phyloP scores from a whole-genome alignment of 2,888 invertebrate species.

The Nematopogon swammerdamellus region DNA sequence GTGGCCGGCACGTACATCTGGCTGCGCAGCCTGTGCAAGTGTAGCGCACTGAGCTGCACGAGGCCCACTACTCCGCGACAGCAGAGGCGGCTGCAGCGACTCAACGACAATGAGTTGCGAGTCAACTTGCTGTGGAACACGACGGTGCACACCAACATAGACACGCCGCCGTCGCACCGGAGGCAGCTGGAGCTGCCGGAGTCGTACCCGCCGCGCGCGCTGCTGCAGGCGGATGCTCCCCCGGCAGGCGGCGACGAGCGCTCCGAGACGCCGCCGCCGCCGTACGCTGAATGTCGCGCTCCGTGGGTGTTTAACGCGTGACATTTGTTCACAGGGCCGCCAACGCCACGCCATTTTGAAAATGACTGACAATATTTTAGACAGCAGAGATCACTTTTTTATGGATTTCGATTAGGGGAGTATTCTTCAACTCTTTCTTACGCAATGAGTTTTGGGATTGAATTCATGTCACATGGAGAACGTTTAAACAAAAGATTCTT shows the following conservation, averaged over 20 bases:
- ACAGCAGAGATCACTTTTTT: too few species aligned
- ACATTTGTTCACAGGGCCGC: too few species aligned
- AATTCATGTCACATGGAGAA: too few species aligned
- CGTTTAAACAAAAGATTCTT: too few species aligned
- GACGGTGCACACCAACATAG: constrained; percentile 30
- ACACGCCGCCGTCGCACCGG: constrained; percentile 38
- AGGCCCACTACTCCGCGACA: constrained; percentile 23
- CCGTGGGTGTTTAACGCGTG: background rate
- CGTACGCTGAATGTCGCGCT: constrained; percentile 35
- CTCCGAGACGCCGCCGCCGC: constrained; percentile 46
- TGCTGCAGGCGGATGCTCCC: constrained; percentile 22
- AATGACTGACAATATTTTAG: too few species aligned
- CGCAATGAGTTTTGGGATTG: too few species aligned
- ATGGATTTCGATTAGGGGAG: too few species aligned
- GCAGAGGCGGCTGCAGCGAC: constrained; percentile 20
- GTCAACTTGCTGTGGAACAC: constrained; percentile 37
- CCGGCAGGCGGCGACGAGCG: too few species aligned
- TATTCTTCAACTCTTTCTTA: too few species aligned
- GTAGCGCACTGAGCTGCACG: constrained; percentile 22
- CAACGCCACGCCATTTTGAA: too few species aligned
- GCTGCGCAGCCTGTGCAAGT: constrained; percentile 33
- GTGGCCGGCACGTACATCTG: constrained; percentile 42
- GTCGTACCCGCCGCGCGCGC: constrained; percentile 18
- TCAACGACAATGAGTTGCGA: constrained; percentile 32
- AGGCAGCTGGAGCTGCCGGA: constrained; percentile 33